Evolutionary conservation across 2,797 vertebrate genomes (phyloP).

Genomic region (Lerista edwardsae): DNA sequence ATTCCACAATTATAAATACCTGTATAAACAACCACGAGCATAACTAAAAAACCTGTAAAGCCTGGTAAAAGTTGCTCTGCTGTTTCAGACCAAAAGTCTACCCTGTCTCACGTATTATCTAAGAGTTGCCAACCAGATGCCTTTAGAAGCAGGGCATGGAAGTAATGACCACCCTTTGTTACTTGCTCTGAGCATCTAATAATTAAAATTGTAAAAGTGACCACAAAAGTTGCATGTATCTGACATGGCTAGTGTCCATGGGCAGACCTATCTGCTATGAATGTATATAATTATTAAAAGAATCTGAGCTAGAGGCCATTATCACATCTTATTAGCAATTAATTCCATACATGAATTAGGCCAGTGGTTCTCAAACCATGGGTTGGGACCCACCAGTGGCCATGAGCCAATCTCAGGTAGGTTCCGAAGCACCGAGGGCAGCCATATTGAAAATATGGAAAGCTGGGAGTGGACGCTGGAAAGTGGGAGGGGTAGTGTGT

Average conservation of each 20-base stretch:
- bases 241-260: background rate
- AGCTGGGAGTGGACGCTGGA: no score
- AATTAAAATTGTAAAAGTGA: background rate
- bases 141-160: background rate
- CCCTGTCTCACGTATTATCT: background rate
- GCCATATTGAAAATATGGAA: no score
- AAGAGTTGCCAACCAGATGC: background rate
- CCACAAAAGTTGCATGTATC: background rate
- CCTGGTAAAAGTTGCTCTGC: background rate
- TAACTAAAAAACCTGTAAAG: background rate
- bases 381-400: no score
- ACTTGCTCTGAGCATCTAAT: background rate
- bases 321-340: background rate
- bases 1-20: no score
- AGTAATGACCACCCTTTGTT: background rate
- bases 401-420: no score
- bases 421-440: no score
- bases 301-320: background rate
- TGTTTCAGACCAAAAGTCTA: background rate
- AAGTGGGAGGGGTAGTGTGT: no score
- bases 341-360: background rate
- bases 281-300: background rate
- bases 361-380: no score
- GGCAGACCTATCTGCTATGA: background rate
- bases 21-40: background rate